Percentiles rank a stretch among this genome's conserved stretches.
Evolutionary conservation across 2,888 invertebrate species (phyloP).

Genomic region (Eilema caniola): DNA sequence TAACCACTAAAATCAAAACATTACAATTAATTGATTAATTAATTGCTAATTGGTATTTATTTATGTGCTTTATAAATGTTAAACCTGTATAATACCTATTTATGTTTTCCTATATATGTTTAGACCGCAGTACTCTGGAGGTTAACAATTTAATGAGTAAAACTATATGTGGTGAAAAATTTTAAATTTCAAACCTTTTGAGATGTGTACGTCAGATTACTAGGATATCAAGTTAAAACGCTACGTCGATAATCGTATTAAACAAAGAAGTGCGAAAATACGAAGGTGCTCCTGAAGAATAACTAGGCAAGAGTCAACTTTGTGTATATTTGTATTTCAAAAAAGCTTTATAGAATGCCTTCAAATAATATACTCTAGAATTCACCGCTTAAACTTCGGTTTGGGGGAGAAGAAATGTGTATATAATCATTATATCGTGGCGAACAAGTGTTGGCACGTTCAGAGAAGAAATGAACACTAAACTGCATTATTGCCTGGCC

Average conservation of each 20-base stretch:
- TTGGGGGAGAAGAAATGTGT: conserved; percentile 9
- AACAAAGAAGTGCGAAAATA: background rate
- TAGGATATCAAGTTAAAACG: background rate
- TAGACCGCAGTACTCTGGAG: too few species aligned
- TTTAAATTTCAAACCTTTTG: too few species aligned
- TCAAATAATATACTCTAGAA: background rate
- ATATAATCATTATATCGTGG: conserved; percentile 19
- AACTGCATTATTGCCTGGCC: conserved; percentile 64
- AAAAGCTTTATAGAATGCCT: background rate
- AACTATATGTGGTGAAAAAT: too few species aligned
- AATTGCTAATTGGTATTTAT: background rate
- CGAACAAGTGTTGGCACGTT: conserved; percentile 52
- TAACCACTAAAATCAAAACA: background rate
- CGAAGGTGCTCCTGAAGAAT: background rate
- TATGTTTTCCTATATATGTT: too few species aligned
- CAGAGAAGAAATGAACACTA: conserved; percentile 57
- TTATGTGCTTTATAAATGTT: background rate
- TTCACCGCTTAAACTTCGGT: background rate
- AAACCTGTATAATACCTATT: too few species aligned
- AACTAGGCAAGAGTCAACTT: background rate
- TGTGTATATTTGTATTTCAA: background rate
- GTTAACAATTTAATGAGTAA: too few species aligned
- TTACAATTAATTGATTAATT: too few species aligned
- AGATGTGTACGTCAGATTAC: background rate
- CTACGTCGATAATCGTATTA: too few species aligned